Evolutionary conservation across 2,888 invertebrate species (phyloP).

Genomic region (Syritta pipiens): DNA sequence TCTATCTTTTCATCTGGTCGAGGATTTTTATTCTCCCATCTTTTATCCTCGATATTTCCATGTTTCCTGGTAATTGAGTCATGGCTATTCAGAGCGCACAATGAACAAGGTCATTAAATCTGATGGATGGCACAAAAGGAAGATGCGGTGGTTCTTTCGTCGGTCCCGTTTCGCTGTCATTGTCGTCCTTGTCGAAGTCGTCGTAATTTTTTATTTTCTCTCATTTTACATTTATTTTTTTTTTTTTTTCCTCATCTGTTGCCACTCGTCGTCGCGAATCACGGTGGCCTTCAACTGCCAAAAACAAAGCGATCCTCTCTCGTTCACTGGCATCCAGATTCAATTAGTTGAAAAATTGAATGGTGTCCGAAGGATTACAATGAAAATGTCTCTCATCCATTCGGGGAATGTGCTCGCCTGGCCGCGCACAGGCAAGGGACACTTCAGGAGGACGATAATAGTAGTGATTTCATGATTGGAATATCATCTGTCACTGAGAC

Average conservation of each 20-base stretch:
- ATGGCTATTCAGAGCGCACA: constrained; percentile 57
- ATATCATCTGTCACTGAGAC: constrained; percentile 47
- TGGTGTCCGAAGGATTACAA: constrained; percentile 51
- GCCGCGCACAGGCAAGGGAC: background rate
- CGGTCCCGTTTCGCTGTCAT: background rate
- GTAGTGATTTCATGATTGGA: constrained; percentile 50
- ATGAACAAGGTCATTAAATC: constrained; percentile 65
- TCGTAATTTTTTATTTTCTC: background rate
- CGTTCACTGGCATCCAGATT: constrained; percentile 41
- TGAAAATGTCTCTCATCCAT: constrained; percentile 34
- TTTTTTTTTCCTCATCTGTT: constrained; percentile 49
- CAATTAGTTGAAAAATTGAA: constrained; percentile 66
- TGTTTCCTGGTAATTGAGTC: constrained; percentile 68
- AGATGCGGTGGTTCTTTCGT: background rate
- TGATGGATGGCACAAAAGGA: constrained; percentile 61
- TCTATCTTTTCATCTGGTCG: constrained; percentile 56
- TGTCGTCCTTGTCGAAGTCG: constrained; percentile 4
- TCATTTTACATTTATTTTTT: no score
- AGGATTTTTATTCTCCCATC: constrained; percentile 57
- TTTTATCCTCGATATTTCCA: constrained; percentile 62
- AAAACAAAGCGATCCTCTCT: constrained; percentile 43
- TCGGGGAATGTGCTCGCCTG: background rate
- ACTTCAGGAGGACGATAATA: background rate
- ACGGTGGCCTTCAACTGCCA: constrained; percentile 1
- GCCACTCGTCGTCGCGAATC: constrained; percentile 7